phyloP scores from a whole-genome alignment of 2,888 invertebrate genomes.

The Callinectes sapidus region DNA sequence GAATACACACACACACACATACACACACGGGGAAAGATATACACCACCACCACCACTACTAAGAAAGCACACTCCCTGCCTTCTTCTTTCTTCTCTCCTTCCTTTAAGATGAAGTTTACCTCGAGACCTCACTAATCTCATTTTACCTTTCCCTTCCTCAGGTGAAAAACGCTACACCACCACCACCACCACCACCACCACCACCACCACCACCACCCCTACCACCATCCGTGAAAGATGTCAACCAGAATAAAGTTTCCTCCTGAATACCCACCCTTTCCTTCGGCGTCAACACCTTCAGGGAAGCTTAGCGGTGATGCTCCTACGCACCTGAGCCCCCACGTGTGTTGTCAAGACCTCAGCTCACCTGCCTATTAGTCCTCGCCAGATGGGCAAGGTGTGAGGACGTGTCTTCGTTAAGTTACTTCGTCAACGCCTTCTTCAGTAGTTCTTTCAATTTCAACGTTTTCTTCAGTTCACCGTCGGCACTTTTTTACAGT shows the following conservation, averaged over 20 bases:
- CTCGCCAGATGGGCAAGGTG: not conserved
- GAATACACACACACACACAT: too few species aligned
- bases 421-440: not conserved
- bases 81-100: too few species aligned
- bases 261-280: too few species aligned
- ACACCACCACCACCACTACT: too few species aligned
- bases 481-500: not conserved
- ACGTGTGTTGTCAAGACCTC: not conserved
- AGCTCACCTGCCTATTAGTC: not conserved
- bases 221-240: not conserved
- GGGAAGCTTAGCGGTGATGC: too few species aligned
- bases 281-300: too few species aligned
- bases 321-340: not conserved
- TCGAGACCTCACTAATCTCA: not conserved
- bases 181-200: not conserved
- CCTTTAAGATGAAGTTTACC: not conserved
- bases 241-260: too few species aligned
- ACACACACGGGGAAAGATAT: too few species aligned
- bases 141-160: not conserved
- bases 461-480: not conserved
- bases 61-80: not conserved
- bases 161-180: not conserved
- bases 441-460: not conserved
- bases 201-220: not conserved
- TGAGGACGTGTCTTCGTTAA: not conserved